phyloP scores from a whole-genome alignment of 2,888 invertebrate genomes.

The Zonitis immaculata region DNA sequence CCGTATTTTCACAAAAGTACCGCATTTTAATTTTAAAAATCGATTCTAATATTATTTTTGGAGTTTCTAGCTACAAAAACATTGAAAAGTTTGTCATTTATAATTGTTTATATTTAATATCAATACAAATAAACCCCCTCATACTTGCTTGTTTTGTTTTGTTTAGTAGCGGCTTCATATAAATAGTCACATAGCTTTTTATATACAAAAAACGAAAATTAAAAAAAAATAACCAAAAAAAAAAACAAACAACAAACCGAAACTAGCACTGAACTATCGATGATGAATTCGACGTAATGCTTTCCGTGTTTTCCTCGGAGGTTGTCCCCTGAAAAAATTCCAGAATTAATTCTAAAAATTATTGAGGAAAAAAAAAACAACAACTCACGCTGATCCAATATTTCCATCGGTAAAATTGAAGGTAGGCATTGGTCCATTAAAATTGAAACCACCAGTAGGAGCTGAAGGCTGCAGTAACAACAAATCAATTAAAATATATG shows the following conservation, averaged over 20 bases:
- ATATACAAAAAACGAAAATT: slow-evolving; percentile 8
- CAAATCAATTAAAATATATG: slow-evolving; percentile 11
- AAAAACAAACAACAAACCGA: no score
- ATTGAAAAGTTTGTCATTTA: slow-evolving; percentile 26
- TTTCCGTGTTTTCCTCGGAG: slow-evolving; percentile 48
- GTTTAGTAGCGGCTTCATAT: not conserved
- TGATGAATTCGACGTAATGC: slow-evolving; percentile 48
- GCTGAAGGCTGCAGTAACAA: slow-evolving; percentile 24
- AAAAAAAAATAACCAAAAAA: no score
- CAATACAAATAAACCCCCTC: not conserved
- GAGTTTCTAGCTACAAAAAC: slow-evolving; percentile 29
- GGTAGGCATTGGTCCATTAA: slow-evolving; percentile 41
- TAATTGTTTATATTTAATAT: slow-evolving; percentile 2
- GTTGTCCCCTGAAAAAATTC: slow-evolving; percentile 32
- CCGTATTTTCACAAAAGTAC: slow-evolving; percentile 32
- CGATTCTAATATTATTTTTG: not conserved
- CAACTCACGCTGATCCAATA: slow-evolving; percentile 50
- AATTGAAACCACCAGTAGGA: slow-evolving; percentile 40
- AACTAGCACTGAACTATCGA: slow-evolving; percentile 34
- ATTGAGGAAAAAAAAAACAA: slow-evolving; percentile 10
- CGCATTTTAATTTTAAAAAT: slow-evolving; percentile 22
- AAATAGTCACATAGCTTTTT: slow-evolving; percentile 8
- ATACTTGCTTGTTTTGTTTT: not conserved
- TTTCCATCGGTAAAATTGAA: slow-evolving; percentile 52
- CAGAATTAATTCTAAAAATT: slow-evolving; percentile 1